Percentiles rank a stretch among this genome's conserved stretches.
These are phyloP conservation scores for Buceros bicornis DNA, from an alignment of 2,797 vertebrate genomes.

Conservation along the genomic window DNA sequence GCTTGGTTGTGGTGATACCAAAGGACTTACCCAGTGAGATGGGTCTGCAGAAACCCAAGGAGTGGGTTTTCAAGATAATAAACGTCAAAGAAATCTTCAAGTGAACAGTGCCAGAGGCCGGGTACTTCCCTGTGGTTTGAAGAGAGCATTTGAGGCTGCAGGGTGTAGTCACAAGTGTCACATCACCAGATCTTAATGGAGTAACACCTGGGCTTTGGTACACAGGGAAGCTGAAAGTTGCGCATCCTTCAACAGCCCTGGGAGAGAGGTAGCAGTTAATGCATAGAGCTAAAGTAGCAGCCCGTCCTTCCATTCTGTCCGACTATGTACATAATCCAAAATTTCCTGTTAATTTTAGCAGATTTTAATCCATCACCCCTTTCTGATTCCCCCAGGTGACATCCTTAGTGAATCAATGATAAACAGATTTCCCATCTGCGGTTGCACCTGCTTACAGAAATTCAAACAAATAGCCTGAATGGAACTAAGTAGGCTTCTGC, in stretches of 20 bases:
- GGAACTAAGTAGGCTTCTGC: background rate
- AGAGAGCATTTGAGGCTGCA: background rate
- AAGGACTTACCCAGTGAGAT: background rate
- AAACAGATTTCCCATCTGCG: background rate
- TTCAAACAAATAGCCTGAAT: background rate
- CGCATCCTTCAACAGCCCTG: background rate
- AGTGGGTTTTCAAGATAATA: background rate
- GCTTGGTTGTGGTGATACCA: background rate
- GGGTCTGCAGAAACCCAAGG: background rate
- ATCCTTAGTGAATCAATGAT: background rate
- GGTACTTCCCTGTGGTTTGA: background rate
- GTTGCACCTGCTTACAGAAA: background rate
- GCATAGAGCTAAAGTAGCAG: background rate
- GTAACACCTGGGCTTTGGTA: background rate
- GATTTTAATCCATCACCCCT: background rate
- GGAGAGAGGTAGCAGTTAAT: background rate
- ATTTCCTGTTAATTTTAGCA: background rate
- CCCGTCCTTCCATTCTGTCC: background rate
- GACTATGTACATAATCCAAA: rapidly evolving
- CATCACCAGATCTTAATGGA: background rate
- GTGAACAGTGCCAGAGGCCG: background rate
- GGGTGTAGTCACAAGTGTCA: background rate
- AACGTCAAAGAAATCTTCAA: background rate
- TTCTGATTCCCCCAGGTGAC: background rate
- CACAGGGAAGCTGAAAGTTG: background rate